Evolutionary conservation across 1,140 invertebrate genomes (phyloP).

Genomic region (Bombus terrestris): DNA sequence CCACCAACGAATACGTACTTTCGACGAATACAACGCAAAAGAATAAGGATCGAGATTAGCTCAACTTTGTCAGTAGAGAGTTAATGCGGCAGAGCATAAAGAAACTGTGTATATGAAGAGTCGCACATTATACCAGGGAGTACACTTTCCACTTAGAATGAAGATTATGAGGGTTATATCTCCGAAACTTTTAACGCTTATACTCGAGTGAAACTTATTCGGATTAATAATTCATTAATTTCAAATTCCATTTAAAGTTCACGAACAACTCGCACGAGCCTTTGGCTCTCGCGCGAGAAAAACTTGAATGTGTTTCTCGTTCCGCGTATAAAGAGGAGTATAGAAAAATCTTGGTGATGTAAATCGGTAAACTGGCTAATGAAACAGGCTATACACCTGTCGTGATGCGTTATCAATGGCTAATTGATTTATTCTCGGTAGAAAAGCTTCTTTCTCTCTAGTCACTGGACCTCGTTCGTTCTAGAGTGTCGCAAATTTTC

Average conservation of each 20-base stretch:
- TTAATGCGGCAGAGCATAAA: background rate
- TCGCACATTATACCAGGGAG: background rate
- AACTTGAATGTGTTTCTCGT: background rate
- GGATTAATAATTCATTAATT: constrained; percentile 37
- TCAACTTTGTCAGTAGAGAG: background rate
- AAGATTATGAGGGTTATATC: constrained; percentile 3
- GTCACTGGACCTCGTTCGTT: background rate
- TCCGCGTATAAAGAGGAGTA: background rate
- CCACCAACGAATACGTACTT: background rate
- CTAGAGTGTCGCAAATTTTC: constrained; percentile 2
- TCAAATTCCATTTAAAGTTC: constrained; percentile 33
- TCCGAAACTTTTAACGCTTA: constrained; percentile 8
- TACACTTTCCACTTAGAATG: constrained; percentile 1
- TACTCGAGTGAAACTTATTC: constrained; percentile 15
- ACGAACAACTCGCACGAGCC: background rate
- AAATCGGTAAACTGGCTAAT: background rate
- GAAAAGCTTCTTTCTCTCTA: background rate
- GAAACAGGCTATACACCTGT: background rate
- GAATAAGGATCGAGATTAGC: background rate
- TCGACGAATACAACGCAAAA: background rate
- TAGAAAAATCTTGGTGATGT: background rate
- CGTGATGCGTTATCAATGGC: constrained; percentile 53
- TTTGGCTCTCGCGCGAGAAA: background rate
- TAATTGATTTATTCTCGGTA: constrained; percentile 37
- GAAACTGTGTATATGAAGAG: background rate